Evolutionary conservation across 2,888 invertebrate genomes (phyloP), one percentile per base, ranked within the genome.

Genomic region (Drosophila borealis): DNA sequence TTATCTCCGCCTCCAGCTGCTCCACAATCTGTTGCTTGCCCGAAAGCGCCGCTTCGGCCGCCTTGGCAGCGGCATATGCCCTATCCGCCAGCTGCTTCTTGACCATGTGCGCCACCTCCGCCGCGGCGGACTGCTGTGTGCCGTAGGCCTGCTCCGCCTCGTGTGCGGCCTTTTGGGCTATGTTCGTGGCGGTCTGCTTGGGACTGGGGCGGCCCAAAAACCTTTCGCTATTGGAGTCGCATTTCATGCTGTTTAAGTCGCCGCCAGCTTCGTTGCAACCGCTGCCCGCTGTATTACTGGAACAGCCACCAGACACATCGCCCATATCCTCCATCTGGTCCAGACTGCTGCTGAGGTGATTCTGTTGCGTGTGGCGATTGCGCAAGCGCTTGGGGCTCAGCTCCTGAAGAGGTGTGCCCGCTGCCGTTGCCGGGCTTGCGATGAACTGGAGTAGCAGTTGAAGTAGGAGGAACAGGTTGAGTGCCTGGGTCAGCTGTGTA

Each of bases 151-250:
- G 78, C 37, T 84, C 89, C 17, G 90, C 96, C 88, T 96, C 96
- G 63, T 95, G 94, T 0, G 96, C 96, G 0, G 96, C 96, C 79
- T 95, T 95, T 86, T 95, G 94, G 0, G 96, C 96, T 79, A 96
- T 95, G 85, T 93, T 94, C 0, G 94, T 93, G 0, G 94, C 94
- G 71, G 94, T 94, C 87, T 94, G 80, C 34, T 81, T 91, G 45
- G 70, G 6, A 45, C 57, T 71, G 2, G 54, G n/a, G 6, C 34
- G 13, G 2, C 41, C 42, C 25, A 59, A 0, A 33, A 62, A 48
- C 33, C 34, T 29, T 5, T 14, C 1, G 37, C 14, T 13, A 2
- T 13, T 39, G 6, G 14, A n/a, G 3, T 17, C 36, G 4, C n/a
- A 11, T n/a, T 42, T 41, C 42, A 36, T 9, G 5, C 6, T n/a